Evolutionary conservation across 2,797 vertebrate species (phyloP), one percentile per base, ranked within the genome.

Genomic region (Rallus crepitans): DNA sequence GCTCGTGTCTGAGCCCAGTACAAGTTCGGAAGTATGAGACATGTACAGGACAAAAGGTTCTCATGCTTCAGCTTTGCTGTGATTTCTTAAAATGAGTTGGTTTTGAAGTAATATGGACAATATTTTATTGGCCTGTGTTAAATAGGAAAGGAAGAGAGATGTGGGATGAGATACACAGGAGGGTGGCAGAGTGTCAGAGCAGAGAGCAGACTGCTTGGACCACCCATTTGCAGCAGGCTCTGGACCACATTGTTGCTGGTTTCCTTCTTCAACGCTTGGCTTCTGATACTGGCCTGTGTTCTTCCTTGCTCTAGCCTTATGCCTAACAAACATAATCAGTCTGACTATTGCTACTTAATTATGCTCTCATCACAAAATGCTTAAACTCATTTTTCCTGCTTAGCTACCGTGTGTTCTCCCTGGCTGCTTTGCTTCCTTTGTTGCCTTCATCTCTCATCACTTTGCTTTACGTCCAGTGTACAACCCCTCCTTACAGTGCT

Each of bases 171-270:
- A 21, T 14, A 21, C 13, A n/a, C 19, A 37, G 31, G 40, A n/a
- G 30, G 33, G 40, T 42, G 35, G 40, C 45, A 19, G 18, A 40
- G 25, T 9, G 19, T 40, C 35, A 24, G 35, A 68, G 57, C 18
- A n/a, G 60, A 73, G 30, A 59, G 47, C 64, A 35, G 45, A 5
- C 28, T 28, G 12, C 37, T 55, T 33, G 79, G 76, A 37, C 31
- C 0, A 1, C 52, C 40, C 1, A 1, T 45, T 48, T 1, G 1
- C 12, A 2, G 1, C 9, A 7, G 59, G 55, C 55, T n/a, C 42
- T 42, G 76, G 39, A 3, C 48, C 12, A 8, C 48, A 37, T 24
- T 50, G 7, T 39, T 90, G 40, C 19, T 10, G 2, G 1, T 31
- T 75, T 68, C 28, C 37, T 59, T 52, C 31, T 9, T 23, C 9